These are phyloP conservation scores for Trachurus trachurus DNA, from an alignment of 2,797 vertebrate genomes.

Conservation along the genomic window DNA sequence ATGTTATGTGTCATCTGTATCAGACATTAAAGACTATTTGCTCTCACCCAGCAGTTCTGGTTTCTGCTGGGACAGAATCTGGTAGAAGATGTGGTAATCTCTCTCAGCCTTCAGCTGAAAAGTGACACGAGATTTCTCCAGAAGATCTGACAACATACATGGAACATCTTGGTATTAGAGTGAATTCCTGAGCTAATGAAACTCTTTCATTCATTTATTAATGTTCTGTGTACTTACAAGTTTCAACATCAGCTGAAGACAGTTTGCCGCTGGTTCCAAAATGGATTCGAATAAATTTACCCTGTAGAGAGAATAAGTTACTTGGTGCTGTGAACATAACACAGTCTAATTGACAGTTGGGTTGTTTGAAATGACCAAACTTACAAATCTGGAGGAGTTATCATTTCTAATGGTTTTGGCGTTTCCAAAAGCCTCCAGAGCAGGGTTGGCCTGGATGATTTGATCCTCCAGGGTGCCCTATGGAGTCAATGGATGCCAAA, in stretches of 20 bases:
- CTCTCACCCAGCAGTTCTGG: conserved; percentile 90
- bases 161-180: neutral
- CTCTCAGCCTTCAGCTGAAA: conserved; percentile 91
- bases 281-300: conserved; percentile 95
- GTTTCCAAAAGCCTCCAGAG: conserved; percentile 92
- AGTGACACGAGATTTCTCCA: conserved; percentile 92
- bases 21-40: neutral
- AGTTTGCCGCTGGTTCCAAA: conserved; percentile 92
- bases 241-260: conserved; percentile 94
- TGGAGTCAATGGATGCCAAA: neutral
- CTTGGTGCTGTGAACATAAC: conserved; percentile 55
- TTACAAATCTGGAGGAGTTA: conserved; percentile 93
- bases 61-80: conserved; percentile 94
- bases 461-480: conserved; percentile 95
- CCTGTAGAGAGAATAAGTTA: conserved; percentile 78
- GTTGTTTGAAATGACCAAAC: conserved; percentile 50
- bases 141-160: conserved; percentile 82
- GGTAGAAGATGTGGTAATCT: conserved; percentile 94
- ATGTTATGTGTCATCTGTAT: neutral
- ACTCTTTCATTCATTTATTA: neutral
- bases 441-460: conserved; percentile 94
- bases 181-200: neutral
- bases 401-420: conserved; percentile 94
- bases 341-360: neutral
- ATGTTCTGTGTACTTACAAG: conserved; percentile 85